Base-by-base conservation (phyloP, 1,140 invertebrate species). In the Eriocheir sinensis region DNA sequence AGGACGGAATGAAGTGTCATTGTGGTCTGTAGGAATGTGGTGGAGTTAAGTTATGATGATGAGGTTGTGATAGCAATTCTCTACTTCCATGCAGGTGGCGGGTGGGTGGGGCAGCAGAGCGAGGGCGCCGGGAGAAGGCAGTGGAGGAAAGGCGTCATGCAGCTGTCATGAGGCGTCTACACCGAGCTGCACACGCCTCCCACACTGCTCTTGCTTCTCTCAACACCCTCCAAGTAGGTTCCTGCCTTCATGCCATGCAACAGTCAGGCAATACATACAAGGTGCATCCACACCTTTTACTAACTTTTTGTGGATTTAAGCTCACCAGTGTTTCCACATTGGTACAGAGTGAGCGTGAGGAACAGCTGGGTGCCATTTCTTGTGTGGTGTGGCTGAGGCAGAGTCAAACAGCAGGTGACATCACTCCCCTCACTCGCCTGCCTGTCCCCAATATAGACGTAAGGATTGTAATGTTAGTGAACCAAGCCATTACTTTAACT, bases 381-480 rank as follows among this genome's bases (percentile, higher is more conserved):
- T 83, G 72, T 12, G 93, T 94, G 34, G 93, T 94, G 41, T 94
- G 93, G 93, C 44, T 94, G 79, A 30, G 93, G 30, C 60, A 72
- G 21, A 94, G 93, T 44, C 89, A 94, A 32, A 91, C 88, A 3
- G 53, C 30, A 9, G 89, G 93, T 3, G 89, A 91, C 80, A 40
- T 94, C 2, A 53, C 41, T 8, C 32, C 36, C 4, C 34, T 91
- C 0, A 94, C 93, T 0, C 32, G 40, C 32, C 79, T 94, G 4
- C 93, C 93, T 38, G 81, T 90, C 40, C 93, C 93, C 0, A 94
- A 94, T 40, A 94, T 89, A 41, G 88, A 94, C 72, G 93, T 94
- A 30, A 94, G 89, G 32, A 53, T 9, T 48, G 34, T n/a, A n/a
- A n/a, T n/a, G n/a, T n/a, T n/a, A n/a, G n/a, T n/a, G n/a, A n/a